These are phyloP conservation scores for Tinea trinotella DNA, from an alignment of 2,888 invertebrate genomes.

Conservation along the genomic window DNA sequence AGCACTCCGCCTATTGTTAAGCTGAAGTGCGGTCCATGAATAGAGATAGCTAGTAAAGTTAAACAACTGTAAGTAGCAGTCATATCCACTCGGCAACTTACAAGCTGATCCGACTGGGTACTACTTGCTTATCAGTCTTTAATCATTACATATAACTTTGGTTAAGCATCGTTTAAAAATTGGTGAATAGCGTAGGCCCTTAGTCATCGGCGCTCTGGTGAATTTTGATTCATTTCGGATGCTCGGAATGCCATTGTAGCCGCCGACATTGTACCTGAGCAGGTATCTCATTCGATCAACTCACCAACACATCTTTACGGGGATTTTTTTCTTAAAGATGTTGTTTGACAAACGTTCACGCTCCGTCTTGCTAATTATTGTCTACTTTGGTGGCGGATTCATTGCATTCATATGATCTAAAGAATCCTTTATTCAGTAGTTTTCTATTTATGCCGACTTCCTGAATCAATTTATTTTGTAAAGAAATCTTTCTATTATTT, in stretches of 20 bases:
- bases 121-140: too few relatives aligned
- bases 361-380: conserved; percentile 25
- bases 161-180: too few relatives aligned
- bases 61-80: too few relatives aligned
- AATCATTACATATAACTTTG: too few relatives aligned
- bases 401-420: background rate
- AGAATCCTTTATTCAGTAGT: too few relatives aligned
- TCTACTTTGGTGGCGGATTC: background rate
- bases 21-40: too few relatives aligned
- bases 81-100: too few relatives aligned
- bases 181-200: conserved; percentile 37
- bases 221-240: conserved; percentile 38
- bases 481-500: background rate
- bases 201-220: conserved; percentile 44
- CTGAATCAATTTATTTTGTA: background rate
- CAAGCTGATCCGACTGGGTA: too few relatives aligned
- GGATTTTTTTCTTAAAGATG: conserved; percentile 44
- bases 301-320: background rate
- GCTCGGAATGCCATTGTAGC: conserved; percentile 61
- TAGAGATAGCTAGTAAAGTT: too few relatives aligned
- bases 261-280: conserved; percentile 44
- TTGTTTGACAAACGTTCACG: conserved; percentile 45
- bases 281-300: conserved; percentile 25
- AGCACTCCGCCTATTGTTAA: too few relatives aligned
- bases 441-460: background rate